phyloP scores from a whole-genome alignment of 2,797 vertebrate genomes.

The Tarsius wallacei region DNA sequence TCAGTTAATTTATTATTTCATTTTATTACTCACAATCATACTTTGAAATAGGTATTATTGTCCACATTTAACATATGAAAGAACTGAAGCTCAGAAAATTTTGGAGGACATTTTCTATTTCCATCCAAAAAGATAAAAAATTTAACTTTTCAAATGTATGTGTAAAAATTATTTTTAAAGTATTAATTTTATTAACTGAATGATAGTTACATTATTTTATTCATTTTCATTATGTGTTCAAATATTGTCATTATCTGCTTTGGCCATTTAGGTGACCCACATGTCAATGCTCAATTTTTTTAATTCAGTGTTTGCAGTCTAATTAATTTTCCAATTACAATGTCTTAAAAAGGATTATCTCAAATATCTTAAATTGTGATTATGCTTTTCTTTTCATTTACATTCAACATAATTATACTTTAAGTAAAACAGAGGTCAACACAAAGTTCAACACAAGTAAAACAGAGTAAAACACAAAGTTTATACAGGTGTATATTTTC shows the following conservation, averaged over 20 bases:
- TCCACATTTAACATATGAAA: conserved; percentile 7
- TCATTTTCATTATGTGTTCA: background rate
- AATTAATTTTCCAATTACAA: conserved; percentile 24
- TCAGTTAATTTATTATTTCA: background rate
- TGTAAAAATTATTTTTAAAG: background rate
- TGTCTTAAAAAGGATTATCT: background rate
- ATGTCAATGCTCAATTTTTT: background rate
- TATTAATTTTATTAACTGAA: background rate
- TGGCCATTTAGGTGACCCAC: conserved; percentile 14
- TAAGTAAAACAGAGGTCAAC: background rate
- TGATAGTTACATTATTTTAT: background rate
- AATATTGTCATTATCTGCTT: background rate
- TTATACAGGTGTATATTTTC: background rate
- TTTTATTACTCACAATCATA: background rate
- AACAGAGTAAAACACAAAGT: background rate
- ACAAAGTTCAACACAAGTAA: background rate
- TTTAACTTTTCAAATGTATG: background rate
- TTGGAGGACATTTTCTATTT: background rate
- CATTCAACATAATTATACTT: background rate
- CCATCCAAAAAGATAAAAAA: background rate
- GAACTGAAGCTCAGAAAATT: conserved; percentile 2
- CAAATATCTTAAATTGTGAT: background rate
- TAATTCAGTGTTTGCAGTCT: background rate
- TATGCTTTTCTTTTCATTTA: background rate
- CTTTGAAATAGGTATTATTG: background rate